Evolutionary conservation across 2,888 invertebrate species (phyloP).

Genomic region (Busseola fusca): DNA sequence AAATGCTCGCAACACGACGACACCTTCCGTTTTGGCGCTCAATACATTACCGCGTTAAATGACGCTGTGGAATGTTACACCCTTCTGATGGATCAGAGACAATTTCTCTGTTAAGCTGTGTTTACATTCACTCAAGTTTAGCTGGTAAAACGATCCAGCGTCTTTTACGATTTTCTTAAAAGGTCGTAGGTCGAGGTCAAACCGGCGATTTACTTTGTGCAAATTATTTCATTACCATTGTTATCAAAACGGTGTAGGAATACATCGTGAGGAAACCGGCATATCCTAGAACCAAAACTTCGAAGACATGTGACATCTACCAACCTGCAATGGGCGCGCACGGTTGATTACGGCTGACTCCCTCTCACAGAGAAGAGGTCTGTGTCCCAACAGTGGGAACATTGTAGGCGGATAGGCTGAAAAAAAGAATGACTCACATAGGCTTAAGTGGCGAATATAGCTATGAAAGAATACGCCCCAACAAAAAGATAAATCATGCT

Average conservation of each 20-base stretch:
- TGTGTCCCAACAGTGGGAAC: too few relatives aligned
- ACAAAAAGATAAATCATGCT: background rate
- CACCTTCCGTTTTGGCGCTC: slow-evolving; percentile 26
- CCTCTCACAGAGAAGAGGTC: too few relatives aligned
- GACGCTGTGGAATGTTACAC: slow-evolving; percentile 40
- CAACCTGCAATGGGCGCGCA: too few relatives aligned
- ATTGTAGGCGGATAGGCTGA: background rate
- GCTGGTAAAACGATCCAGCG: background rate
- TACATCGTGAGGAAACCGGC: background rate
- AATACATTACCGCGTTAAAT: slow-evolving; percentile 43
- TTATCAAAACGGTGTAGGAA: background rate
- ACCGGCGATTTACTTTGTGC: background rate
- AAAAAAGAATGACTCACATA: background rate
- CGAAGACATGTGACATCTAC: too few relatives aligned
- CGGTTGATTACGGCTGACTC: too few relatives aligned
- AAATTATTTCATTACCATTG: background rate
- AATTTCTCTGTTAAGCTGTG: slow-evolving; percentile 20
- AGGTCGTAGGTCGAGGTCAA: background rate
- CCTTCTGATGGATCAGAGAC: slow-evolving; percentile 26
- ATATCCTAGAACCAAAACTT: too few relatives aligned
- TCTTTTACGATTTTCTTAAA: too few relatives aligned
- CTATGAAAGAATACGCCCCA: background rate
- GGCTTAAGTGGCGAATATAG: background rate
- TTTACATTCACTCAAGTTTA: slow-evolving; percentile 11
- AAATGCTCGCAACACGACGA: slow-evolving; percentile 28